These are phyloP conservation scores for Chaetops frenatus DNA, from an alignment of 2,113 vertebrate species.

Conservation along the genomic window DNA sequence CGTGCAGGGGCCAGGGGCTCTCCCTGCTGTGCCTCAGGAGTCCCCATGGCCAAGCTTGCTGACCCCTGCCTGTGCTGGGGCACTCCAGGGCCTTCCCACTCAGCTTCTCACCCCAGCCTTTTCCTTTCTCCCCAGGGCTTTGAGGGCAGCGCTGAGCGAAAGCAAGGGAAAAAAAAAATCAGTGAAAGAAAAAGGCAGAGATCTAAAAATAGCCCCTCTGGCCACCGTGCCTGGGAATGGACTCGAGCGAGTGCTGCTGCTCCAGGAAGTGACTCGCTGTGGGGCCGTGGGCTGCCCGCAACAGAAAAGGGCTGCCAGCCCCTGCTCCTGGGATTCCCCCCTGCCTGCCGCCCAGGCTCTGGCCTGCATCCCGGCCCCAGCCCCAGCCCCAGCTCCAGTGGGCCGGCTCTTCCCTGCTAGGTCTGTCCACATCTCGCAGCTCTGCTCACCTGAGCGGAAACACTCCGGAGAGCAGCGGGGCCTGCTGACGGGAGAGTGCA, in stretches of 20 bases:
- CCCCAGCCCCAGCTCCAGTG: fast-evolving
- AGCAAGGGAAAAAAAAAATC: background rate
- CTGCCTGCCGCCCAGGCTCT: fast-evolving
- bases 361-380: background rate
- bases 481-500: background rate
- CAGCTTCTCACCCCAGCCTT: background rate
- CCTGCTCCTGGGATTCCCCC: background rate
- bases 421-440: background rate
- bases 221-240: background rate
- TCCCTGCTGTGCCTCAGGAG: background rate
- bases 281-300: background rate
- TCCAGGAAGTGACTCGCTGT: background rate
- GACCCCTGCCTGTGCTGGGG: fast-evolving
- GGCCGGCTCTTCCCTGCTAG: background rate
- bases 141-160: background rate
- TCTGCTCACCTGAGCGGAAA: conserved; percentile 25
- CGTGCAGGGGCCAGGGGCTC: fast-evolving
- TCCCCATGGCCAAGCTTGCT: fast-evolving
- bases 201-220: background rate
- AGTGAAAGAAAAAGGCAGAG: background rate
- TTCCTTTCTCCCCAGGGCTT: background rate
- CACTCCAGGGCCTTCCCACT: background rate
- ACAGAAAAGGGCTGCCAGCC: background rate
- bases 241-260: fast-evolving
- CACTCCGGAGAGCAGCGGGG: background rate